Percentiles rank a stretch among this genome's conserved stretches.
Conservation (phyloP, 2,113 vertebrate genomes). For the Sinocyclocheilus maitianheensis region DNA sequence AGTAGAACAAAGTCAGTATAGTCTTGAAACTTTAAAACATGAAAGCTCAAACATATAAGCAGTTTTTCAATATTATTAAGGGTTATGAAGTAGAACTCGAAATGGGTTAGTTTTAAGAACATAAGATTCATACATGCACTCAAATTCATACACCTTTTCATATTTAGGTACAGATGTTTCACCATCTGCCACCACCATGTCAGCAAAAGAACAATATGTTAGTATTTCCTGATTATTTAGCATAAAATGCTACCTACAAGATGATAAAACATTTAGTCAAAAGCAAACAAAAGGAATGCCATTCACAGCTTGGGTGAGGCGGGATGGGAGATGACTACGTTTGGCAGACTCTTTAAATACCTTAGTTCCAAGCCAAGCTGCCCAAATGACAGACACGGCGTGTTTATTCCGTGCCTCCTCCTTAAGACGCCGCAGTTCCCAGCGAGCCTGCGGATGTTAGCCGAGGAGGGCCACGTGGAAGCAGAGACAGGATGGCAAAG, state of each 20-base stretch:
- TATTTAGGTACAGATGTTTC: background rate
- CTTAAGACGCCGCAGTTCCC: constrained; percentile 95
- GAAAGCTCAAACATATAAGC: background rate
- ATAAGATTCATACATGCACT: constrained; percentile 15
- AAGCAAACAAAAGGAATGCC: constrained; percentile 21
- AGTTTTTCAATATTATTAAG: background rate
- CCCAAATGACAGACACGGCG: constrained; percentile 98
- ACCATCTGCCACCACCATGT: background rate
- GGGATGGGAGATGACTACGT: constrained; percentile 55
- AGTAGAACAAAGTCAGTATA: background rate
- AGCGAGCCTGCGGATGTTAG: constrained; percentile 84
- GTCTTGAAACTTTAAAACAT: constrained; percentile 5
- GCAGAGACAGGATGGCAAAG: constrained; percentile 74
- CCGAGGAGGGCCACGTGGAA: constrained; percentile 67
- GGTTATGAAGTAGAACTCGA: background rate
- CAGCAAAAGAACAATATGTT: constrained; percentile 1
- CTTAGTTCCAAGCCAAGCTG: constrained; percentile 98
- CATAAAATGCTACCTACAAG: constrained; percentile 26
- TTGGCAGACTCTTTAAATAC: constrained; percentile 82
- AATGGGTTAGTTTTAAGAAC: background rate
- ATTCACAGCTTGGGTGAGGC: constrained; percentile 14
- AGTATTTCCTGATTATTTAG: constrained; percentile 26
- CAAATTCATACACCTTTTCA: background rate
- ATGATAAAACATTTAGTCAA: constrained; percentile 37
- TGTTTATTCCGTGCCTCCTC: constrained; percentile 93